Evolutionary conservation across 53 echinoderm and acorn worm genomes (phyloP).

Genomic region (Luidia sarsii): DNA sequence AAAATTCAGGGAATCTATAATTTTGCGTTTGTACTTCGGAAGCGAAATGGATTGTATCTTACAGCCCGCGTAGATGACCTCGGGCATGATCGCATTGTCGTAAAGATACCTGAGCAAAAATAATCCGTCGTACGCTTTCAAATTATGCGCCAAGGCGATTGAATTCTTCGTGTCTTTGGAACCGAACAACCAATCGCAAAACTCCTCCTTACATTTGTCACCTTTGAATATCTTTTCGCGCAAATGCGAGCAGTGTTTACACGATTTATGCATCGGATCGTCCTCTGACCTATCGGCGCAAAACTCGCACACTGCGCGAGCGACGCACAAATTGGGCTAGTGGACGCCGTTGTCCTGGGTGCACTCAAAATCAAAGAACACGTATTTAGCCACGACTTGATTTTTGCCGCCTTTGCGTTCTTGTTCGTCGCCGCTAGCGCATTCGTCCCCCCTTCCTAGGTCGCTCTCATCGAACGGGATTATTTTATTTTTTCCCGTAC

Average conservation of each 20-base stretch:
- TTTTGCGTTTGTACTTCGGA: conserved; percentile 21
- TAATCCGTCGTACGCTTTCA: conserved; percentile 1
- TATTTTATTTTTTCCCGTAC: neutral
- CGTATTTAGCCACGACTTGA: neutral
- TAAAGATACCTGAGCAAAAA: conserved; percentile 18
- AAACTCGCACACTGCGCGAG: neutral
- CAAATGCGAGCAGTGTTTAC: neutral
- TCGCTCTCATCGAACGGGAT: neutral
- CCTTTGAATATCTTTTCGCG: conserved; percentile 38
- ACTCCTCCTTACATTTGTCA: neutral
- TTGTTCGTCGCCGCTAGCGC: no score
- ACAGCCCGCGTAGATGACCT: conserved; percentile 43
- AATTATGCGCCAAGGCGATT: conserved; percentile 35
- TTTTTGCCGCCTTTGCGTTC: neutral
- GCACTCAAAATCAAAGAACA: conserved; percentile 48
- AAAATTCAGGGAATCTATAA: conserved; percentile 63
- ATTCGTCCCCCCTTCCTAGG: neutral
- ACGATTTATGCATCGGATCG: neutral
- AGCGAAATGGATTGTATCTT: conserved; percentile 31
- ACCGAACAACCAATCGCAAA: conserved; percentile 36
- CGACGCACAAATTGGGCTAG: conserved; percentile 10
- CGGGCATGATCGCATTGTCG: conserved; percentile 12
- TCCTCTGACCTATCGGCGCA: neutral
- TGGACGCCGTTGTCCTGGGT: conserved; percentile 6
- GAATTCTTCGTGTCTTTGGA: neutral